Conservation (phyloP, 1,140 invertebrate species). For the Leptinotarsa lineolata region DNA sequence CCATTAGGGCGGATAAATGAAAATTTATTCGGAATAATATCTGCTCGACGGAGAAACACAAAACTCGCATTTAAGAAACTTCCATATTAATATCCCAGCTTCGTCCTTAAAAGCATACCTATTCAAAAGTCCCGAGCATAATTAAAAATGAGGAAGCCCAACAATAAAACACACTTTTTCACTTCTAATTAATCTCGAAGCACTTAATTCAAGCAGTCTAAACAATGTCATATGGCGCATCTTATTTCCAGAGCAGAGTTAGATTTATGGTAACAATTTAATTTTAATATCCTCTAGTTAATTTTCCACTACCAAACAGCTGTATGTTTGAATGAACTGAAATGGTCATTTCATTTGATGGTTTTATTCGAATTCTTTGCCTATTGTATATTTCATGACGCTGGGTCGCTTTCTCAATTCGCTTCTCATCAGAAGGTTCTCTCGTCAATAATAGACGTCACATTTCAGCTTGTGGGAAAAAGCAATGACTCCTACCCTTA, state of each 20-base stretch:
- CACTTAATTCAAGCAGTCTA: constrained; percentile 46
- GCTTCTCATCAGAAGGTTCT: too few relatives aligned
- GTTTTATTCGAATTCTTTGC: too few relatives aligned
- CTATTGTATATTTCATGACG: too few relatives aligned
- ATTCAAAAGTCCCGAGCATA: background rate
- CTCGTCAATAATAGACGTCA: too few relatives aligned
- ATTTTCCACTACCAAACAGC: too few relatives aligned
- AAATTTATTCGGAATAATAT: background rate
- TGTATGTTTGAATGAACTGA: too few relatives aligned
- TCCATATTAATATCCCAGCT: background rate
- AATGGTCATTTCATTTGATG: too few relatives aligned
- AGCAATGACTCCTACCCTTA: too few relatives aligned
- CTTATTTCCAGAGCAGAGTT: constrained; percentile 45
- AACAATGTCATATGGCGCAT: constrained; percentile 50
- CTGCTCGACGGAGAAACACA: constrained; percentile 4
- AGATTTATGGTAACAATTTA: constrained; percentile 51
- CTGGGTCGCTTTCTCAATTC: too few relatives aligned
- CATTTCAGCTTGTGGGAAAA: too few relatives aligned
- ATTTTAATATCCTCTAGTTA: constrained; percentile 39
- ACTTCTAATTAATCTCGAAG: constrained; percentile 52
- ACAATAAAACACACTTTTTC: constrained; percentile 42
- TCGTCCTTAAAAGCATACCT: constrained; percentile 2
- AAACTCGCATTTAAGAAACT: constrained; percentile 4
- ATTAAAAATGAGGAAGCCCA: constrained; percentile 4
- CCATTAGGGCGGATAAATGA: background rate